These are phyloP conservation scores for Hyperoplus lanceolatus DNA, from an alignment of 2,797 vertebrate genomes.

Conservation along the genomic window DNA sequence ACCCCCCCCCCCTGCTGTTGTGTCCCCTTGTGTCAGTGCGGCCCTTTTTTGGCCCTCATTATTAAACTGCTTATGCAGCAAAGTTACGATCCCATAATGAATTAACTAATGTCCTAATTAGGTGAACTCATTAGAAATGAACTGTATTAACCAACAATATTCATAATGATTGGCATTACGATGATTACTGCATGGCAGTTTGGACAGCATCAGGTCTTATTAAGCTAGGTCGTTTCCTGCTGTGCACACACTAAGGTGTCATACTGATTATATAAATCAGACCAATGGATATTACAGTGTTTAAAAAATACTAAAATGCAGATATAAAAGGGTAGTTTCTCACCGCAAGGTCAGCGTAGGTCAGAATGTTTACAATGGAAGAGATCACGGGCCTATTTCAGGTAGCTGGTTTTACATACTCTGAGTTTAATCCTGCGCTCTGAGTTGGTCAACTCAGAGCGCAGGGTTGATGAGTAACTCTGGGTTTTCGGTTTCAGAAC, in stretches of 20 bases:
- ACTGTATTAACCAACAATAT: constrained; percentile 79
- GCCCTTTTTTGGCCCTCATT: constrained; percentile 45
- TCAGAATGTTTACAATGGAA: constrained; percentile 25
- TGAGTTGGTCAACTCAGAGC: too few species aligned
- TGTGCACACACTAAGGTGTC: constrained; percentile 33
- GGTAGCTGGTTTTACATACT: too few species aligned
- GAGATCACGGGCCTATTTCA: constrained; percentile 2
- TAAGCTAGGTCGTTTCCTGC: constrained; percentile 32
- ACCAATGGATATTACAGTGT: constrained; percentile 30
- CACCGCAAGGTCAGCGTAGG: constrained; percentile 25
- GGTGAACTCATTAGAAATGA: constrained; percentile 76
- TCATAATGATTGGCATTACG: constrained; percentile 79
- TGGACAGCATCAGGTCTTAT: constrained; percentile 37
- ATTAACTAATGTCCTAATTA: constrained; percentile 83
- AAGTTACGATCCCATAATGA: constrained; percentile 53
- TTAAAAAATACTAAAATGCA: neutral
- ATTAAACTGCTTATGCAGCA: constrained; percentile 65
- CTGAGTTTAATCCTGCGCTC: too few species aligned
- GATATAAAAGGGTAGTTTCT: neutral
- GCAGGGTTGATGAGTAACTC: too few species aligned
- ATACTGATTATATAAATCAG: constrained; percentile 44
- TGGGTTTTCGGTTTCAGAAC: too few species aligned
- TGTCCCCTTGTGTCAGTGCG: neutral
- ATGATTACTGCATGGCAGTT: constrained; percentile 58
- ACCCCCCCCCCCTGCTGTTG: constrained; percentile 1